A percentile compares a stretch with the other conserved stretches of the same genome.
These are phyloP conservation scores for Connochaetes taurinus DNA, from an alignment of 2,113 vertebrate genomes.

Conservation along the genomic window DNA sequence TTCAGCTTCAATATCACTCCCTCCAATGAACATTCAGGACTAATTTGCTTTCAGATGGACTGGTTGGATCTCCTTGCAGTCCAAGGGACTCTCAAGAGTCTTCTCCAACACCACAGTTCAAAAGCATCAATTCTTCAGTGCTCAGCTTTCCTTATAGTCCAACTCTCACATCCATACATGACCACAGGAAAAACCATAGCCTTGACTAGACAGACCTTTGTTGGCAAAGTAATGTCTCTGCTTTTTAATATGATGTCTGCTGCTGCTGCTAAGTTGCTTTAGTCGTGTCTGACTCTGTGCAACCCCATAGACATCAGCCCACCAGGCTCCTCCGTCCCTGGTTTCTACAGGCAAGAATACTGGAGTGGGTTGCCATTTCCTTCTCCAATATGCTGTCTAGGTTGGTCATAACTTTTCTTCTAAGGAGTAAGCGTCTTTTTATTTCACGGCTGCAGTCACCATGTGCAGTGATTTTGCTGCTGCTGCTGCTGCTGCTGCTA, in stretches of 20 bases:
- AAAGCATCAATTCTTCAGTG: neutral
- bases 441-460: neutral
- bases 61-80: neutral
- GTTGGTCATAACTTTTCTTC: neutral
- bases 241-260: neutral
- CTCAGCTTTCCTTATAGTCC: neutral
- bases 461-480: neutral
- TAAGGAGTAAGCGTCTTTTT: neutral
- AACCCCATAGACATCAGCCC: too few relatives aligned
- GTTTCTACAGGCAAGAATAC: too few relatives aligned
- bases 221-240: neutral
- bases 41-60: neutral
- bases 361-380: too few relatives aligned
- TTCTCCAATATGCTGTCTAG: neutral
- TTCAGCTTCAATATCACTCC: neutral
- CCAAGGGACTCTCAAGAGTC: neutral
- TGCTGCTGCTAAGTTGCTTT: too few relatives aligned
- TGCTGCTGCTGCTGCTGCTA: too few relatives aligned
- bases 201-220: neutral
- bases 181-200: neutral
- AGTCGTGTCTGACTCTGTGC: too few relatives aligned
- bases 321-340: too few relatives aligned
- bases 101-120: neutral
- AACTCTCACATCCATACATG: neutral
- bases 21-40: neutral